Percentiles rank a stretch among this genome's conserved stretches.
Conservation (phyloP, 2,113 vertebrate species). For the Antigone vipio region DNA sequence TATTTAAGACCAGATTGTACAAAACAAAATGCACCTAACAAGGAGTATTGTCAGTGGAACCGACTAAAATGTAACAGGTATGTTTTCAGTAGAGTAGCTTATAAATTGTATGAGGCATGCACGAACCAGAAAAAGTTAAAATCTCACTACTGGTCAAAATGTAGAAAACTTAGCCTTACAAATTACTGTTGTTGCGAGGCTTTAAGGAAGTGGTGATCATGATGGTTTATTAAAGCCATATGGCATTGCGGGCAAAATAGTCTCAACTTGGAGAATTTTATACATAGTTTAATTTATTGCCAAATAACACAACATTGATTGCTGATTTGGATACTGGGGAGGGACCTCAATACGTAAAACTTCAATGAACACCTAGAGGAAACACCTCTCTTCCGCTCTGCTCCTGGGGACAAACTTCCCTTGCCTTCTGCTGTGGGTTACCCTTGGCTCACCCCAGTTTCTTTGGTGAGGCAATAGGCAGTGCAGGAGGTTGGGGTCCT, state of each 20-base stretch:
- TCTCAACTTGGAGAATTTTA: background rate
- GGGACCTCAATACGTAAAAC: background rate
- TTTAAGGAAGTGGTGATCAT: background rate
- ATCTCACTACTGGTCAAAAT: background rate
- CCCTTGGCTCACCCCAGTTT: background rate
- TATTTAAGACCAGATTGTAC: background rate
- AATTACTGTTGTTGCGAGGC: background rate
- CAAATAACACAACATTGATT: background rate
- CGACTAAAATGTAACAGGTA: rapidly evolving
- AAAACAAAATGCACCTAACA: background rate
- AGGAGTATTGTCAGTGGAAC: background rate
- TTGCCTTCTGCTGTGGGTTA: background rate
- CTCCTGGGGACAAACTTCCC: background rate
- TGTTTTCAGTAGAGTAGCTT: background rate
- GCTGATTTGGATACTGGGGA: background rate
- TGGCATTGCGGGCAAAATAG: background rate
- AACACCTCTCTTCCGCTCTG: background rate
- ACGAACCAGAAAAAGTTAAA: background rate
- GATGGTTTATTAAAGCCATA: background rate
- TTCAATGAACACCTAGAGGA: background rate
- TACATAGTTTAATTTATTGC: background rate
- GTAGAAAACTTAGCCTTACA: background rate
- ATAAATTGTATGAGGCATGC: background rate
- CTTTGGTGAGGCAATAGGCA: background rate
- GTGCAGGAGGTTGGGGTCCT: background rate